Evolutionary conservation across 2,113 vertebrate species (phyloP).

Genomic region (Ictalurus furcatus): DNA sequence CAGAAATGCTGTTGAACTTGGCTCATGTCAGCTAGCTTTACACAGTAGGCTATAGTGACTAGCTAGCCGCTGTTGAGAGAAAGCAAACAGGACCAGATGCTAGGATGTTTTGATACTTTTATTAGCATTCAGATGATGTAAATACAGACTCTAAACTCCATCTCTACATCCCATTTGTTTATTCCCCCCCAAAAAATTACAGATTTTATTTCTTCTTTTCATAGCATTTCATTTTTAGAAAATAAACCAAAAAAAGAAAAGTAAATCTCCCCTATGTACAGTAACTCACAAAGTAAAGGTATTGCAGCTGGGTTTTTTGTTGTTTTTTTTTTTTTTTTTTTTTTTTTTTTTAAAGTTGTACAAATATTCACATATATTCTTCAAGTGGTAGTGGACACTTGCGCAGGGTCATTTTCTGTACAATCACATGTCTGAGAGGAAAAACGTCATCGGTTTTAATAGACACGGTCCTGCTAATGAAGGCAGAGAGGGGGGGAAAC

Average conservation of each 20-base stretch:
- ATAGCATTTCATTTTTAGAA: conserved; percentile 57
- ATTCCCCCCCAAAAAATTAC: background rate
- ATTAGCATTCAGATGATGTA: conserved; percentile 59
- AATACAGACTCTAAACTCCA: background rate
- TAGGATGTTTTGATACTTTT: conserved; percentile 52
- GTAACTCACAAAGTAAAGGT: conserved; percentile 61
- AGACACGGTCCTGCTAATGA: conserved; percentile 6
- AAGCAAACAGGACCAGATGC: background rate
- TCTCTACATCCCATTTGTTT: conserved; percentile 18
- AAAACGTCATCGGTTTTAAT: conserved; percentile 32
- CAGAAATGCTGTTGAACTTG: background rate
- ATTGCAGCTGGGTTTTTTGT: conserved; percentile 53
- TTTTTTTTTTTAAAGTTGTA: conserved; percentile 55
- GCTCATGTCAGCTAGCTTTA: background rate
- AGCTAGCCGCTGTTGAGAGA: background rate
- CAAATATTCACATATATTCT: conserved; percentile 69
- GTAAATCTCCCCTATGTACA: conserved; percentile 67
- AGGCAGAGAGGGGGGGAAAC: no score
- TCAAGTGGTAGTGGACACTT: conserved; percentile 57
- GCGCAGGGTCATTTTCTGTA: conserved; percentile 67
- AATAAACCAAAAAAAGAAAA: conserved; percentile 48
- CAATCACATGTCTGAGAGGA: conserved; percentile 70
- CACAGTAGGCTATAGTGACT: background rate
- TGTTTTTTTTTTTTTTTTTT: background rate
- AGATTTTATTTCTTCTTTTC: conserved; percentile 43